phyloP scores from a whole-genome alignment of 2,888 invertebrate species.

The Arctia plantaginis region DNA sequence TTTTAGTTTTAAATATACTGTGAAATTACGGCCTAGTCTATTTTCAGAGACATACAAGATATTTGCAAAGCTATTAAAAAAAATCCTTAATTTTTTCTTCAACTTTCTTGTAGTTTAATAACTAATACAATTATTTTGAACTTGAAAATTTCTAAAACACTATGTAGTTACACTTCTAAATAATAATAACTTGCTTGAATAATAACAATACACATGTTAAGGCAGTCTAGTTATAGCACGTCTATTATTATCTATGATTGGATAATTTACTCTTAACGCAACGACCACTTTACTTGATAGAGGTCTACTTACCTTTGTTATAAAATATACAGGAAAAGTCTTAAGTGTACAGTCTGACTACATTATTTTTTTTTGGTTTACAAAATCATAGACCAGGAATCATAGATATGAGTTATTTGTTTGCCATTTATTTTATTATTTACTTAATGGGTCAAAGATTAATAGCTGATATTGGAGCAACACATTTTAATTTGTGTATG shows the following conservation, averaged over 20 bases:
- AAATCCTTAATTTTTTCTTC: no score
- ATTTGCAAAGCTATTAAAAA: no score
- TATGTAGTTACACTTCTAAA: no score
- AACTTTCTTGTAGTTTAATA: no score
- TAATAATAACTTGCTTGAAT: no score
- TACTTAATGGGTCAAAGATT: background rate
- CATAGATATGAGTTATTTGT: background rate
- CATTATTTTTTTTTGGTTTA: background rate
- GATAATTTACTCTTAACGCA: conserved; percentile 25
- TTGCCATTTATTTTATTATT: background rate
- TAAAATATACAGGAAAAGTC: background rate
- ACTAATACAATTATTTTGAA: no score
- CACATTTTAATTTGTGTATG: no score
- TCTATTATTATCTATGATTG: conserved; percentile 31
- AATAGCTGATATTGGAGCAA: background rate
- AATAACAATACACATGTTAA: background rate
- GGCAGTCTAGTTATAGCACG: background rate
- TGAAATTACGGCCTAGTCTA: no score
- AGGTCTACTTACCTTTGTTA: background rate
- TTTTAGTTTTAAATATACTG: no score
- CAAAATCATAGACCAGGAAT: background rate
- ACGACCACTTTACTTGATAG: background rate
- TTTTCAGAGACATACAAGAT: no score
- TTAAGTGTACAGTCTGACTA: background rate
- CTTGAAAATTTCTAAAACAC: no score